Evolutionary conservation across 2,113 vertebrate species (phyloP).

Genomic region (Cyanoliseus patagonus): DNA sequence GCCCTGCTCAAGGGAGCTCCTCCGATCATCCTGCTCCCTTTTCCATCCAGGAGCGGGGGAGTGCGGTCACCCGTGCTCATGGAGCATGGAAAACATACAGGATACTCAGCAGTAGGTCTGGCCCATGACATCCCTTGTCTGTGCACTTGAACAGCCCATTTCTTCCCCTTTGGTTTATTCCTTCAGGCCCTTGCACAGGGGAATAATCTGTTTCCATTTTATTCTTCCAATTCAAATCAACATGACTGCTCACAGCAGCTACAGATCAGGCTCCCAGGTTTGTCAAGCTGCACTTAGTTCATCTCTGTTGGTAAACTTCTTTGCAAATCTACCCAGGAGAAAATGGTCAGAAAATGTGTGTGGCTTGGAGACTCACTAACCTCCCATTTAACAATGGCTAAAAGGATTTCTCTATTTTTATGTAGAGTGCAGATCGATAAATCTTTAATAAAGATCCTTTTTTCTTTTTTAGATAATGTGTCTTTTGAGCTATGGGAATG

Average conservation of each 20-base stretch:
- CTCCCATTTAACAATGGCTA: neutral
- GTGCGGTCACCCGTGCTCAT: neutral
- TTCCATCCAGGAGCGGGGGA: fast-evolving
- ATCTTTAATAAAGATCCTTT: conserved; percentile 51
- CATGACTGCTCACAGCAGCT: neutral
- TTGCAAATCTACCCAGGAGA: neutral
- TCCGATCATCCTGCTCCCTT: fast-evolving
- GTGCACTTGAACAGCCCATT: neutral
- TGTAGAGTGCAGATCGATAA: neutral
- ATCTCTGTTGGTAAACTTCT: neutral
- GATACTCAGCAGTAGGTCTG: neutral
- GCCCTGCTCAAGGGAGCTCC: neutral
- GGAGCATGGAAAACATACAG: neutral
- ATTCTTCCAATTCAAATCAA: neutral
- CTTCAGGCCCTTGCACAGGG: neutral
- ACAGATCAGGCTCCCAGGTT: neutral
- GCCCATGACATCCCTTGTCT: neutral
- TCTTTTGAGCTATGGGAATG: neutral
- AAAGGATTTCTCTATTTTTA: conserved; percentile 37
- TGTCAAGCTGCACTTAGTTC: neutral
- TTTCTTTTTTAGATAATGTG: neutral
- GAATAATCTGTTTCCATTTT: neutral
- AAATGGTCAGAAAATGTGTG: neutral
- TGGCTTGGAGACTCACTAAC: neutral
- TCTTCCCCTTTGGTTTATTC: neutral